Evolutionary conservation across 2,888 invertebrate genomes (phyloP).

Genomic region (Caradrina clavipalpis): DNA sequence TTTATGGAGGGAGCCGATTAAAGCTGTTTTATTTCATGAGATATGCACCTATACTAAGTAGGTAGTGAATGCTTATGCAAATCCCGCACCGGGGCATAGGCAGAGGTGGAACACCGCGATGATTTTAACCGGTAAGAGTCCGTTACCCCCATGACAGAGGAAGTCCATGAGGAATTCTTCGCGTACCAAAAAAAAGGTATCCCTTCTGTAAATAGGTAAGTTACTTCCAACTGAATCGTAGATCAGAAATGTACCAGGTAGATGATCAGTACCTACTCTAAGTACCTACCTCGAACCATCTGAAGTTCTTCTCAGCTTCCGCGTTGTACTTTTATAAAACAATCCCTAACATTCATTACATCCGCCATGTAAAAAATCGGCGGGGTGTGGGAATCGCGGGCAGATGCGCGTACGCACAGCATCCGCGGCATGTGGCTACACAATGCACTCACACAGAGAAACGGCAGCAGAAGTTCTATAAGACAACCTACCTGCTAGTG

Average conservation of each 20-base stretch:
- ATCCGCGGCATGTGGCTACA: slow-evolving; percentile 75
- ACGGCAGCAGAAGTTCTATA: slow-evolving; percentile 31
- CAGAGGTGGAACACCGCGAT: no score
- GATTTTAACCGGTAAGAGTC: no score
- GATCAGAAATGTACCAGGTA: not conserved
- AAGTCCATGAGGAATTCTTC: no score
- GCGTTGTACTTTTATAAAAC: slow-evolving; percentile 36
- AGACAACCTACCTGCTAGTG: no score
- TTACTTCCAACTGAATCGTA: not conserved
- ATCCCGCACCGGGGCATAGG: no score
- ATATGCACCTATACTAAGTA: not conserved
- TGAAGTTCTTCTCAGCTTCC: slow-evolving; percentile 36
- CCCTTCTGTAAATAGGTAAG: not conserved
- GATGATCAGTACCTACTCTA: not conserved
- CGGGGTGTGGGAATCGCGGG: slow-evolving; percentile 82
- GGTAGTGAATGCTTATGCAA: no score
- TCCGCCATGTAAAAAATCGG: slow-evolving; percentile 69
- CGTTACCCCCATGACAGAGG: no score
- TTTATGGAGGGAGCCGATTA: not conserved
- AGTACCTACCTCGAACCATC: not conserved
- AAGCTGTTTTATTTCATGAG: not conserved
- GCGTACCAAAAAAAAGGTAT: no score
- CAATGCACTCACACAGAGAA: slow-evolving; percentile 29
- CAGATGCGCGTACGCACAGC: slow-evolving; percentile 81
- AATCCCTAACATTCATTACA: slow-evolving; percentile 44